Base-by-base conservation (phyloP, 2,888 invertebrate genomes). In the Azorinus chamasolen region DNA sequence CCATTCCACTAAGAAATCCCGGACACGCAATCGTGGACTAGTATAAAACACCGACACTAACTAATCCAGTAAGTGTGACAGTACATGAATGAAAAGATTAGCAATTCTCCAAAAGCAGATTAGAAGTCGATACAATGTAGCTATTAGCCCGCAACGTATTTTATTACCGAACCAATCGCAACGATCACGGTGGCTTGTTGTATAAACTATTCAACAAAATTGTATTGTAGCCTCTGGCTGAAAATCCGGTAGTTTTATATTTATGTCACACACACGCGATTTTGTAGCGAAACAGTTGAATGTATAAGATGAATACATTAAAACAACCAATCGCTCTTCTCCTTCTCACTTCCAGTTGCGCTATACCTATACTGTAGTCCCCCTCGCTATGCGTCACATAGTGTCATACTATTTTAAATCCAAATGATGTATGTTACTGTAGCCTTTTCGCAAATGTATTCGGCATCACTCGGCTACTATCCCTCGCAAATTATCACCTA, bases 401-500 rank as follows among this genome's bases (percentile, higher is more conserved):
- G 32, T 32, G 32, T 32, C 32, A 32, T 10, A 32, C 32, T 6
- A 10, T 32, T n/a, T n/a, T 32, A 32, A 32, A 32, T 32, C 32
- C 32, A 32, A 32, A 32, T 32, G 32, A 32, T 32, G 5, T 4
- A 6, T 6, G 32, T 32, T 32, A 32, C 32, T 32, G 5, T 32
- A 32, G 32, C 32, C 32, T 12, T 50, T 22, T 20, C 20, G 50
- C 24, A 32, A 50, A 50, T 39, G 45, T 48, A 65, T 45, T 55
- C 55, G 65, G 45, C 65, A 65, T 57, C 45, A 22, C 24, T 55
- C 55, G 55, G 58, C 39, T 66, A 58, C 41, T 68, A 59, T 68
- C 59, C 59, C 25, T 58, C 32, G 68, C 41, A 70, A 64, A 65
- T 70, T 57, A 76, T 65, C 76, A 58, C 65, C 53, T 65, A 54